Evolutionary conservation across 2,888 invertebrate genomes (phyloP).

Genomic region (Pinctada fucata): DNA sequence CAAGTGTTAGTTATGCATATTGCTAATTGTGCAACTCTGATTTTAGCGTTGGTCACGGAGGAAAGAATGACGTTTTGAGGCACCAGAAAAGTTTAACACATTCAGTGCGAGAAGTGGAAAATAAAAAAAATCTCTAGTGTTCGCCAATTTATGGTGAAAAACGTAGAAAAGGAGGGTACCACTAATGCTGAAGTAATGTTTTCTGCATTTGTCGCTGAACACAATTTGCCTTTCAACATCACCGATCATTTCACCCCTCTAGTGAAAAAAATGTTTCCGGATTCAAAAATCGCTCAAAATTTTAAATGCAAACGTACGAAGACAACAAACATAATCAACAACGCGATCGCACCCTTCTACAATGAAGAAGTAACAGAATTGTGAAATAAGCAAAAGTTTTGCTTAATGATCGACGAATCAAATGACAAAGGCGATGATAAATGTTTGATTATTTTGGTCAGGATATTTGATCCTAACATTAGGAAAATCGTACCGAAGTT

Average conservation of each 20-base stretch:
- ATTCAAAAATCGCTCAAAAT: constrained; percentile 45
- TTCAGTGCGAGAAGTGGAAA: not conserved
- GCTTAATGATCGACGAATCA: constrained; percentile 35
- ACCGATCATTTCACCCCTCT: constrained; percentile 45
- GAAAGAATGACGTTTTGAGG: constrained; percentile 20
- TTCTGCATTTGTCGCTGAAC: constrained; percentile 42
- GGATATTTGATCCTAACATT: constrained; percentile 18
- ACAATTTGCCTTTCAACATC: constrained; percentile 41
- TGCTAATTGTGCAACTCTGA: constrained; percentile 16
- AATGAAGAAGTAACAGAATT: constrained; percentile 27
- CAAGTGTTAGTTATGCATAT: not conserved
- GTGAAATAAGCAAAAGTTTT: constrained; percentile 25
- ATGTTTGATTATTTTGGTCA: constrained; percentile 14
- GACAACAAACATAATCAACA: constrained; percentile 39
- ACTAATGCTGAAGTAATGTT: constrained; percentile 43
- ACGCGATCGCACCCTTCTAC: constrained; percentile 26
- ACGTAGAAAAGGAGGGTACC: constrained; percentile 5
- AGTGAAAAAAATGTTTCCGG: constrained; percentile 46
- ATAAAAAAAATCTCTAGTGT: constrained; percentile 10
- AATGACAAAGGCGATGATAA: constrained; percentile 35
- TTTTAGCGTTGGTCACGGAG: constrained; percentile 21
- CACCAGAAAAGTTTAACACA: constrained; percentile 14
- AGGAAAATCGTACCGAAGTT: constrained; percentile 27
- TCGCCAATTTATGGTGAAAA: constrained; percentile 3
- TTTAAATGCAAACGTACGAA: constrained; percentile 45